Evolutionary conservation across 2,888 invertebrate genomes (phyloP).

Genomic region (Agapostemon virescens): DNA sequence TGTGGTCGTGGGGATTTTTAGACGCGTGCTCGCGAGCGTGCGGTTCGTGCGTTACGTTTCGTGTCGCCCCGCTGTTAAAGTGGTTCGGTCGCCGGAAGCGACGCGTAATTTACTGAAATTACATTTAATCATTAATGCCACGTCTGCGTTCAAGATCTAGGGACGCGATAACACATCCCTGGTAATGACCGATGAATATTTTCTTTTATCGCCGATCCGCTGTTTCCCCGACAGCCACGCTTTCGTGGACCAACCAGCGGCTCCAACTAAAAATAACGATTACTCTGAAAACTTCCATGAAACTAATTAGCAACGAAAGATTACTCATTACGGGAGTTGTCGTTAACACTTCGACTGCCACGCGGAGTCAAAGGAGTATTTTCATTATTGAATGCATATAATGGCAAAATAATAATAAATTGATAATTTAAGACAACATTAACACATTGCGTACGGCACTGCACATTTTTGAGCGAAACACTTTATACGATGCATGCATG

Average conservation of each 20-base stretch:
- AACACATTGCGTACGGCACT: too few species aligned
- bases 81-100: slow-evolving; percentile 51
- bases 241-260: background rate
- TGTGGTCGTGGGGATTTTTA: slow-evolving; percentile 18
- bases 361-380: too few species aligned
- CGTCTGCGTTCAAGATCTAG: slow-evolving; percentile 55
- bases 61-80: slow-evolving; percentile 60
- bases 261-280: background rate
- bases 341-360: too few species aligned
- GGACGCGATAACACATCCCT: slow-evolving; percentile 43
- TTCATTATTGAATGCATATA: too few species aligned
- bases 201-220: slow-evolving; percentile 42
- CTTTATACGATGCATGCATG: too few species aligned
- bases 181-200: slow-evolving; percentile 55
- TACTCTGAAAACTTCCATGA: background rate
- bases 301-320: background rate
- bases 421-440: too few species aligned
- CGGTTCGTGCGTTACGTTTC: slow-evolving; percentile 52
- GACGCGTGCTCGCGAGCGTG: background rate
- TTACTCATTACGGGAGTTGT: too few species aligned
- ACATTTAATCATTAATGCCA: slow-evolving; percentile 64
- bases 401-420: too few species aligned
- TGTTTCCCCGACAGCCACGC: background rate
- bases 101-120: slow-evolving; percentile 60
- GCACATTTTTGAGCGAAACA: too few species aligned